Base-by-base conservation (phyloP, 2,113 vertebrate species). In the Petrocephalus microphthalmus region DNA sequence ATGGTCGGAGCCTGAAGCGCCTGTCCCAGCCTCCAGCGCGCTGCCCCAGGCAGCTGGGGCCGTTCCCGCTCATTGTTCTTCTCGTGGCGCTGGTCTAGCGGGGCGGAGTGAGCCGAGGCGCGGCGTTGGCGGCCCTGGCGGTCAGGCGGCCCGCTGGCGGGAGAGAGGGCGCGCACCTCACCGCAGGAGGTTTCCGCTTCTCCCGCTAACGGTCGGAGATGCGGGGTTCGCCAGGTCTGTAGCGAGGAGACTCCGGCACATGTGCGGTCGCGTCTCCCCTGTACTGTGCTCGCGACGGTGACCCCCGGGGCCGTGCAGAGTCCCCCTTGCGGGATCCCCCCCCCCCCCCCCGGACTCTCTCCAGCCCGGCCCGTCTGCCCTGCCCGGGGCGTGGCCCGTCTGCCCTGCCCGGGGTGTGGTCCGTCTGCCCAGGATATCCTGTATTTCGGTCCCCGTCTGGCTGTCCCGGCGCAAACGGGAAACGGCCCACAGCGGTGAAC, bases 341-440 rank as follows among this genome's bases (percentile, higher is more conserved):
- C n/a, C n/a, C n/a, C n/a, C n/a, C n/a, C n/a, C 22, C 20, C 60
- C 8, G 7, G 5, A 7, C 60, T 25, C 47, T 42, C 5, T 8
- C 81, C 81, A 22, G 42, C 42, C 45, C n/a, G n/a, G n/a, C n/a
- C n/a, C n/a, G n/a, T n/a, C 8, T 83, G 81, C 81, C 81, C 37
- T 1, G 49, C 84, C 53, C n/a, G 15, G 82, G 51, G 84, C 19
- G n/a, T 13, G 47, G 81, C 54, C 3, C 49, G 89, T 90, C 88
- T 90, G 85, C 51, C 25, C 42, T n/a, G 15, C 47, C 10, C n/a
- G 15, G 82, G 51, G 84, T 33, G n/a, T 13, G 47, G 81, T 78
- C 3, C 49, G 89, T 90, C 88, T 90, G 85, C 51, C 25, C 42
- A 88, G 92, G 91, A 91, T 89, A 86, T 91, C 91, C 91, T 91